Evolutionary conservation across 2,113 vertebrate species (phyloP).

Genomic region (Alouatta palliata): DNA sequence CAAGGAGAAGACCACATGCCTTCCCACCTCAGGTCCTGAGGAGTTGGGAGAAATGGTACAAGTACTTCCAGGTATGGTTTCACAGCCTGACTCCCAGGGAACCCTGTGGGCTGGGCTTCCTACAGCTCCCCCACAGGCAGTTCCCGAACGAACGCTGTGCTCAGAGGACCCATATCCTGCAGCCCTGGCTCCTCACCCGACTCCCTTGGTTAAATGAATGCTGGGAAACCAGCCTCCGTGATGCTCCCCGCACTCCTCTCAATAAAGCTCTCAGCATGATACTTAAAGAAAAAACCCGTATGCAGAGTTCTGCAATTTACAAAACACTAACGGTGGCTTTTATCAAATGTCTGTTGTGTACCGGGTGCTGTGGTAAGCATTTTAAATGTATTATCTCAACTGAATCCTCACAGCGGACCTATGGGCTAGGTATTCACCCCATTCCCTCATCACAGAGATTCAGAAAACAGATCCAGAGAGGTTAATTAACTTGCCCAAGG

Average conservation of each 20-base stretch:
- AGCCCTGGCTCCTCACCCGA: not conserved
- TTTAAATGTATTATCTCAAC: not conserved
- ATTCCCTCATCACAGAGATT: not conserved
- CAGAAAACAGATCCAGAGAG: not conserved
- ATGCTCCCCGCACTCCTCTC: not conserved
- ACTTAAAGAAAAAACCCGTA: not conserved
- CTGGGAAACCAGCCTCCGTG: not conserved
- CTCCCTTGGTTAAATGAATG: not conserved
- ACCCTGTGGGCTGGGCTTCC: not conserved
- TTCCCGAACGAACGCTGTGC: accelerated
- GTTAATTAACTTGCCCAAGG: not conserved
- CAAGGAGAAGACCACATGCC: accelerated
- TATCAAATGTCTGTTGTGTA: accelerated
- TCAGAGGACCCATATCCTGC: not conserved
- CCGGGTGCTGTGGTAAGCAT: accelerated
- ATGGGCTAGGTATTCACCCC: not conserved
- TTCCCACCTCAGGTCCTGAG: not conserved
- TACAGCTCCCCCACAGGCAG: not conserved
- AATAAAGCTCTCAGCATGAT: too few relatives aligned
- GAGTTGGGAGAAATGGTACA: not conserved
- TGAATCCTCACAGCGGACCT: not conserved
- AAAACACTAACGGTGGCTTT: accelerated
- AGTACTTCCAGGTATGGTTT: not conserved
- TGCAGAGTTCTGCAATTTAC: not conserved
- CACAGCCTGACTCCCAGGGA: not conserved